Evolutionary conservation across 2,113 vertebrate genomes (phyloP), one percentile per base, ranked within the genome.

Genomic region (Sander lucioperca): DNA sequence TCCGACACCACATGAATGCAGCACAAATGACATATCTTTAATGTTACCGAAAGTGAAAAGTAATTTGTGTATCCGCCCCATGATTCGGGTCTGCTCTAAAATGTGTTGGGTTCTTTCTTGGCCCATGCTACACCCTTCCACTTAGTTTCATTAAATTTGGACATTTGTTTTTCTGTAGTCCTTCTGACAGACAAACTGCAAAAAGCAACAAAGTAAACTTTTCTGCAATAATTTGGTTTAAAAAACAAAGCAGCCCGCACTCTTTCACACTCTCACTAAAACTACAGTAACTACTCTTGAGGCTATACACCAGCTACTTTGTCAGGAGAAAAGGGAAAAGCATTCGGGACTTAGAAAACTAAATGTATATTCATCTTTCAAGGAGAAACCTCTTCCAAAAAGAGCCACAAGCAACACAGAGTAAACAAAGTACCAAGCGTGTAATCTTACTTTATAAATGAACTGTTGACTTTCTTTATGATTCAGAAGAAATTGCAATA

Each of bases 361-460:
- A 80, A 80, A 58, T 77, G 59, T 51, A 63, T 61, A 77, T 79
- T 84, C 73, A 80, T 86, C 80, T 84, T 72, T 81, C 36, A 74
- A 83, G 64, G 58, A 89, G 58, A 78, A 82, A 65, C 67, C n/a
- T 53, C 72, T 78, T 83, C 58, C 47, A 48, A 71, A 85, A 63
- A 21, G 18, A 25, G 80, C 88, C 84, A 78, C 75, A 6, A 79
- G 86, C 85, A 71, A 82, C 21, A 53, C 14, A 30, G 76, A 16
- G 72, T 82, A 83, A 91, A 87, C 88, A 91, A 82, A 82, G 83
- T 76, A 36, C 30, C 45, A 16, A 74, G 77, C 65, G 45, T 80
- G 84, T 90, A 88, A 91, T 89, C 81, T 30, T 66, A 74, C 82
- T 86, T 82, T 36, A 67, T 39, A 72, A 75, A 86, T 80, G 65